phyloP scores from a whole-genome alignment of 2,113 vertebrate species.

The Salvelinus fontinalis region DNA sequence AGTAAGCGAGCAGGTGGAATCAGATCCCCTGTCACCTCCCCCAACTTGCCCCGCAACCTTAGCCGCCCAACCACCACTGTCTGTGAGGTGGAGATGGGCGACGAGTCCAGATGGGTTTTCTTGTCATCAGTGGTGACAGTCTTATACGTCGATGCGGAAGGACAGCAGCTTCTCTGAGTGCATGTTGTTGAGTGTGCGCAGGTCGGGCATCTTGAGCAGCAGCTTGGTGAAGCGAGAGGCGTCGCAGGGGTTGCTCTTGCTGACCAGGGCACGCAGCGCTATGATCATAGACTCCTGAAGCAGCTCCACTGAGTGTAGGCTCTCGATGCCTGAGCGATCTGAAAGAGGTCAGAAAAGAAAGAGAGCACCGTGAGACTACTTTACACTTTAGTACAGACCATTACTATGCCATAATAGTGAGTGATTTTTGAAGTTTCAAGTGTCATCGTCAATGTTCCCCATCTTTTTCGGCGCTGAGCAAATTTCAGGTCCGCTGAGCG shows the following conservation, averaged over 20 bases:
- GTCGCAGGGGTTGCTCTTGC: constrained; percentile 79
- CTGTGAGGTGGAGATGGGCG: not conserved
- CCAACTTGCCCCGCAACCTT: not conserved
- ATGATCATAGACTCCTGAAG: constrained; percentile 91
- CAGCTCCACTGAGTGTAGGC: constrained; percentile 85
- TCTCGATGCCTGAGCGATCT: constrained; percentile 90
- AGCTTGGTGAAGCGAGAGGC: constrained; percentile 90
- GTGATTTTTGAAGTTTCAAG: too few relatives aligned
- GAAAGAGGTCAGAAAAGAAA: constrained; percentile 20
- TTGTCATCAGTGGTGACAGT: not conserved
- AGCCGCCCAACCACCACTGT: not conserved
- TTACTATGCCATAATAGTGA: too few relatives aligned
- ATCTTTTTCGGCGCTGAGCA: too few relatives aligned
- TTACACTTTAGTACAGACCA: not conserved
- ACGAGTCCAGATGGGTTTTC: too few relatives aligned
- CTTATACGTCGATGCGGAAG: constrained; percentile 84
- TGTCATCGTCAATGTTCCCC: too few relatives aligned
- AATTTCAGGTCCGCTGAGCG: too few relatives aligned
- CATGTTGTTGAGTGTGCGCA: constrained; percentile 93
- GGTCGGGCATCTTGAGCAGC: constrained; percentile 89
- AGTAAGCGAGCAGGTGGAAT: constrained; percentile 1
- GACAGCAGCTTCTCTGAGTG: constrained; percentile 93
- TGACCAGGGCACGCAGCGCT: constrained; percentile 81
- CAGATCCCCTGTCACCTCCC: not conserved
- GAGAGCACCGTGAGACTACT: not conserved